These are phyloP conservation scores for Euclidia mi DNA, from an alignment of 2,888 invertebrate genomes.

Conservation along the genomic window DNA sequence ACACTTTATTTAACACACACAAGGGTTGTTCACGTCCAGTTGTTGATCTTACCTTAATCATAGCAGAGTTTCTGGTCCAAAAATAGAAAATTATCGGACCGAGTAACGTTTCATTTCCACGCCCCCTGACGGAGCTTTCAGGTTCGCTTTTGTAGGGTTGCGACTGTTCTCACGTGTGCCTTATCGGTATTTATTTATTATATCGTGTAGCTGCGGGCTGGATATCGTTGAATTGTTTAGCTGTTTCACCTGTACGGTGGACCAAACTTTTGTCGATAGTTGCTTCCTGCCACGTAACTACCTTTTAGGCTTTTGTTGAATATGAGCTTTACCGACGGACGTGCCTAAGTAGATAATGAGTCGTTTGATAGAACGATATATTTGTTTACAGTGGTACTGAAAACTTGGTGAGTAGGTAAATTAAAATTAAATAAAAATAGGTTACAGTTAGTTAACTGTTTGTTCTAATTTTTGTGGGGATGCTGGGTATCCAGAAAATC, in stretches of 20 bases:
- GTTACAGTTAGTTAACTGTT: too few species aligned
- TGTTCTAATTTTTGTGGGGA: too few species aligned
- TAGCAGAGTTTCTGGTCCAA: conserved; percentile 76
- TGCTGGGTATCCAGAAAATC: too few species aligned
- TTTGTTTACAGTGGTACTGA: too few species aligned
- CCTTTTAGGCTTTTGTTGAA: too few species aligned
- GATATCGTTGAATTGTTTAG: conserved; percentile 33
- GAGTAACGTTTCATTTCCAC: conserved; percentile 72
- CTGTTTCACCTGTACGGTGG: conserved; percentile 8
- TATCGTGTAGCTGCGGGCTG: conserved; percentile 16
- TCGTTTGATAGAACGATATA: too few species aligned
- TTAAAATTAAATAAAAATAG: too few species aligned
- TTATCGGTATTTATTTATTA: conserved; percentile 48
- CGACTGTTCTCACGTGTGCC: conserved; percentile 40
- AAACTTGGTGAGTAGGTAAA: too few species aligned
- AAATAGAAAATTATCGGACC: conserved; percentile 67
- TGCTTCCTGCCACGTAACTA: not conserved
- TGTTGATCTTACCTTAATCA: conserved; percentile 78
- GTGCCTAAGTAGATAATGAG: too few species aligned
- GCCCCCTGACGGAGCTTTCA: conserved; percentile 71
- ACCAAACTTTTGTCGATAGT: conserved; percentile 3
- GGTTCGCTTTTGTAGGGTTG: conserved; percentile 50
- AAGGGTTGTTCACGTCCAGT: conserved; percentile 37
- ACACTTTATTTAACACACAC: conserved; percentile 50
- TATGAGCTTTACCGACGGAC: too few species aligned